Conservation (phyloP, 1,140 invertebrate species). For the Caerostris extrusa region DNA sequence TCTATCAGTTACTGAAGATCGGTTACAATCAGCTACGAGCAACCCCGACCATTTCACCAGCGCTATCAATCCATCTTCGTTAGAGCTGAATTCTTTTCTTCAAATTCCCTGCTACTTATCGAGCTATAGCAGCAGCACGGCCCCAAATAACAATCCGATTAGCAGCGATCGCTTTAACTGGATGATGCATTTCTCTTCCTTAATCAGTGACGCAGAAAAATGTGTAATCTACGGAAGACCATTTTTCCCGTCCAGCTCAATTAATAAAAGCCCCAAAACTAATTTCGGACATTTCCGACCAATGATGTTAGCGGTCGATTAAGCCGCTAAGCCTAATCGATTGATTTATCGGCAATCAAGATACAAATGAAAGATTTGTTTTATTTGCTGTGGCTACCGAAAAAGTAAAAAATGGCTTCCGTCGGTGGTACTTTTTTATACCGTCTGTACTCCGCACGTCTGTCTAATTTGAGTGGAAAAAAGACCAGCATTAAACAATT, state of each 20-base stretch:
- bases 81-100: too few relatives aligned
- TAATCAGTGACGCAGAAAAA: slow-evolving; percentile 35
- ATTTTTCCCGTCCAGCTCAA: background rate
- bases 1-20: too few relatives aligned
- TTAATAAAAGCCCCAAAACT: slow-evolving; percentile 21
- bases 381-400: background rate
- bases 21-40: background rate
- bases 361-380: background rate
- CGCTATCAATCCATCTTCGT: too few relatives aligned
- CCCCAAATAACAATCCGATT: slow-evolving; percentile 20
- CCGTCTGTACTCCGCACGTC: too few relatives aligned
- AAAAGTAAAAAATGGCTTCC: background rate
- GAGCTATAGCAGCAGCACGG: background rate
- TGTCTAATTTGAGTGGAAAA: too few relatives aligned
- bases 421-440: too few relatives aligned
- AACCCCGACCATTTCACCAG: too few relatives aligned
- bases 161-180: background rate
- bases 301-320: slow-evolving; percentile 27
- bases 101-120: too few relatives aligned
- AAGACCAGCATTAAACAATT: too few relatives aligned
- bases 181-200: background rate
- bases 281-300: slow-evolving; percentile 38
- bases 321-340: slow-evolving; percentile 31
- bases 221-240: slow-evolving; percentile 18
- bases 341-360: slow-evolving; percentile 30